Evolutionary conservation across 2,113 vertebrate genomes (phyloP).

Genomic region (Chinchilla lanigera): DNA sequence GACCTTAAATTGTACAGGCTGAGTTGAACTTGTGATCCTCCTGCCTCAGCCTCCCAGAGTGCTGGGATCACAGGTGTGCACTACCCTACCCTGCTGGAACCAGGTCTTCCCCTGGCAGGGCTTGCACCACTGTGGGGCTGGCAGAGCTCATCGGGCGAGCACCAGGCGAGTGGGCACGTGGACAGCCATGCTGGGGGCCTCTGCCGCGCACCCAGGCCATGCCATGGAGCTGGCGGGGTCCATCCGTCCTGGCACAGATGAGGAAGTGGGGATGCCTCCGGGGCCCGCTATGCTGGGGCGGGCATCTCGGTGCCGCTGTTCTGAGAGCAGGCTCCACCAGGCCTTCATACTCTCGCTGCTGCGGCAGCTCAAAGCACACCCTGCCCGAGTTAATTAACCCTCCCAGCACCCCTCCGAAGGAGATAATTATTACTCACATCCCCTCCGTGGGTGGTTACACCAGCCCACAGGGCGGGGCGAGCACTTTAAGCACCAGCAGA

Average conservation of each 20-base stretch:
- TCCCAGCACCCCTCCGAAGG: conserved; percentile 70
- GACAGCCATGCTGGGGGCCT: background rate
- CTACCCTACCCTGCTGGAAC: background rate
- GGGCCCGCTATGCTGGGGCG: background rate
- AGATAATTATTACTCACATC: conserved; percentile 64
- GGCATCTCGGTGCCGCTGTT: background rate
- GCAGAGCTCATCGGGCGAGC: background rate
- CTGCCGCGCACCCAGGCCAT: background rate
- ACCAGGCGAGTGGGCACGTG: no score
- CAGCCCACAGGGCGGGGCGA: background rate
- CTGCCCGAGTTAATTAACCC: conserved; percentile 74
- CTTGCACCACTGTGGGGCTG: no score
- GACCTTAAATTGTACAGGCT: background rate
- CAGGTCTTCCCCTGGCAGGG: background rate
- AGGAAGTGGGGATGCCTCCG: background rate
- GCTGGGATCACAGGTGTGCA: background rate
- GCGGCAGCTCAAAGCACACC: conserved; percentile 31
- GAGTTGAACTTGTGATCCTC: background rate
- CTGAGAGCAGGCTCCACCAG: background rate
- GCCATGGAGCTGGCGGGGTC: background rate
- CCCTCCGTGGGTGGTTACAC: background rate
- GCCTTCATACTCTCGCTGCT: background rate
- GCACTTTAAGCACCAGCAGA: background rate
- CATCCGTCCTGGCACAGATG: background rate
- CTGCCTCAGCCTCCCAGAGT: background rate